These are phyloP conservation scores for Centroberyx gerrardi DNA, from an alignment of 2,797 vertebrate genomes.

Conservation along the genomic window DNA sequence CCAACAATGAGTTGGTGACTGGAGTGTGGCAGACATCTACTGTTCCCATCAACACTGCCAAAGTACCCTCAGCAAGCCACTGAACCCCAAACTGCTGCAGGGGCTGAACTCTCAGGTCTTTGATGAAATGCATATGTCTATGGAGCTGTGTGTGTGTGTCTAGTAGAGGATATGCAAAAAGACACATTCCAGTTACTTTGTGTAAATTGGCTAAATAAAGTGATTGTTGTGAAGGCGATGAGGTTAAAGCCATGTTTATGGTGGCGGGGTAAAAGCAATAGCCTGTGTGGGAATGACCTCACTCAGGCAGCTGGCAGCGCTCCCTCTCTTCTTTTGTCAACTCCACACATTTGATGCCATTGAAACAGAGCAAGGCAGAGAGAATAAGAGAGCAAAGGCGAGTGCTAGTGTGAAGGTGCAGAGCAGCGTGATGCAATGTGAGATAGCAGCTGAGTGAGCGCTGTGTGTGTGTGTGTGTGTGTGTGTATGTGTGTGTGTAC, in stretches of 20 bases:
- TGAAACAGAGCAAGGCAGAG: constrained; percentile 73
- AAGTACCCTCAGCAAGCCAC: constrained; percentile 17
- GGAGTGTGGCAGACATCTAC: neutral
- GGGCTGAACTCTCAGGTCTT: constrained; percentile 24
- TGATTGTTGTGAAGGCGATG: constrained; percentile 56
- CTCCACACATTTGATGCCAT: constrained; percentile 81
- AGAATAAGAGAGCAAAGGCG: constrained; percentile 70
- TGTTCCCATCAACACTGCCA: neutral
- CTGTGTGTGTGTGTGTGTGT: constrained; percentile 33
- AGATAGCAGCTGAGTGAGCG: constrained; percentile 81
- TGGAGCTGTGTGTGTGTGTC: constrained; percentile 27
- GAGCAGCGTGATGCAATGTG: constrained; percentile 83
- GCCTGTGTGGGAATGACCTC: constrained; percentile 73
- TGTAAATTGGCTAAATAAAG: constrained; percentile 70
- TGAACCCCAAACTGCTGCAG: constrained; percentile 37
- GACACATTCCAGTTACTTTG: constrained; percentile 67
- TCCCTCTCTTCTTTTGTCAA: constrained; percentile 79
- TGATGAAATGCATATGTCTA: constrained; percentile 54
- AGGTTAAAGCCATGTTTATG: constrained; percentile 74
- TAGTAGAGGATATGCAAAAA: constrained; percentile 53
- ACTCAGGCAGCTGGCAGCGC: constrained; percentile 79
- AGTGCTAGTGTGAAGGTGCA: constrained; percentile 80
- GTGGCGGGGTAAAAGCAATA: constrained; percentile 49
- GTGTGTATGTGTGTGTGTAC: constrained; percentile 24
- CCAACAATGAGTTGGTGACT: neutral